phyloP scores from a whole-genome alignment of 2,113 vertebrate genomes.

The Gadus macrocephalus region DNA sequence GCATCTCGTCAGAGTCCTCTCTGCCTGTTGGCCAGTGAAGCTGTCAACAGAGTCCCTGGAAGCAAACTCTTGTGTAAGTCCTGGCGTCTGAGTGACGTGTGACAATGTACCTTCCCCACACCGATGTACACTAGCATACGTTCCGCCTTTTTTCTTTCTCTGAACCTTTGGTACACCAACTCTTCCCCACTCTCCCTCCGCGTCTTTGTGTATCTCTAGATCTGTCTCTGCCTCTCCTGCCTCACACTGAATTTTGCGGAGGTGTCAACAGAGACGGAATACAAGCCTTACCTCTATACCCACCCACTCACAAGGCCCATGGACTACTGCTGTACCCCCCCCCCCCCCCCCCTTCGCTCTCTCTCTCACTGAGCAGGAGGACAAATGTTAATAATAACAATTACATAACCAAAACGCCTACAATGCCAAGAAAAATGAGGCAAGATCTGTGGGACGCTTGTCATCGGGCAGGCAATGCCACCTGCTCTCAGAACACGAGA shows the following conservation, averaged over 20 bases:
- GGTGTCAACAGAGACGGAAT: conserved; percentile 58
- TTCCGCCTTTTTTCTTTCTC: conserved; percentile 26
- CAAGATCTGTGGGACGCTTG: not conserved
- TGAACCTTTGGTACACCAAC: not conserved
- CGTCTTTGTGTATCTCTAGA: not conserved
- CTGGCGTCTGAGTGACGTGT: no score
- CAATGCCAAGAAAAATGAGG: not conserved
- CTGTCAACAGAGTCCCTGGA: no score
- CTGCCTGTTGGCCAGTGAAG: conserved; percentile 16
- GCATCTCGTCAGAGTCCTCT: conserved; percentile 33
- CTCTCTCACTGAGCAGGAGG: conserved; percentile 24
- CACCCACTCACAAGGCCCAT: conserved; percentile 50
- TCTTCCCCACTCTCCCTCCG: not conserved
- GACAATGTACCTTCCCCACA: no score
- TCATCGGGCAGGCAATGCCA: conserved; percentile 9
- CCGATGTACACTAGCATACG: no score
- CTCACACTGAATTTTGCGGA: conserved; percentile 56
- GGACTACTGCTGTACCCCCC: conserved; percentile 33
- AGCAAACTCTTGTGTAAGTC: no score
- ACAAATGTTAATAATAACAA: conserved; percentile 19
- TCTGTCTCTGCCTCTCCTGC: conserved; percentile 11
- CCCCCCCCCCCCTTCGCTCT: no score
- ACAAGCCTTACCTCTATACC: conserved; percentile 44
- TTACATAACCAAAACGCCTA: not conserved
- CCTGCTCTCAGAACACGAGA: conserved; percentile 3